Base-by-base conservation (phyloP, 2,797 vertebrate genomes). In the Lerista edwardsae region DNA sequence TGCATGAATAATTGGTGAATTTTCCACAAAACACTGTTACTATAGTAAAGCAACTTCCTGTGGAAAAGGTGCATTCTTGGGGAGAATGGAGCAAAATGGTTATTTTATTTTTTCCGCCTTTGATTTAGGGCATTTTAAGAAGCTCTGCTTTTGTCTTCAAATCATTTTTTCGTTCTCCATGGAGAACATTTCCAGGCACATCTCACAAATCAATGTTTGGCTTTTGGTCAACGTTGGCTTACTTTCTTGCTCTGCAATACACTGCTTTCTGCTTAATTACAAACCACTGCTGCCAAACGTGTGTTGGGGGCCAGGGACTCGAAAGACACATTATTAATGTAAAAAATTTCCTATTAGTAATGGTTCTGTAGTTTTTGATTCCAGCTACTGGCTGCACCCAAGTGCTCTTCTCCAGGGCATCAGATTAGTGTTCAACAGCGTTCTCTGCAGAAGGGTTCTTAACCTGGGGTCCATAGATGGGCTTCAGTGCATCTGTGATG, bases 241-340 rank as follows among this genome's bases (percentile, higher is more conserved):
- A 39, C 41, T 71, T 65, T 12, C 19, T 62, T 55, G 41, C 27
- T 86, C 55, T 51, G 39, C 69, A 65, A 23, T 41, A 44, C 21
- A 27, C 34, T 51, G 65, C 65, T 86, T 71, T 86, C 65, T 86
- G 71, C 65, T 81, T 82, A 82, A 86, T 86, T 86, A 82, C 76
- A 71, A 76, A 86, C 51, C 14, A 25, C 29, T 71, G 74, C 79
- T 82, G 74, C 84, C 79, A 86, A 86, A 79, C 39, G 31, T 72
- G 57, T 31, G 23, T n/a, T 64, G 31, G 67, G 41, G 82, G n/a
- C 75, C 69, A 44, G 80, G 74, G 84, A 71, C 71, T 21, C 82
- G 84, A 81, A 82, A 71, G 36, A 36, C 39, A 36, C 67, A 39
- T 69, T 69, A 86, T 81, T 76, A 86, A 86, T 81, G 41, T 51